phyloP scores from a whole-genome alignment of 2,888 invertebrate species.

The Pachymerium ferrugineum region DNA sequence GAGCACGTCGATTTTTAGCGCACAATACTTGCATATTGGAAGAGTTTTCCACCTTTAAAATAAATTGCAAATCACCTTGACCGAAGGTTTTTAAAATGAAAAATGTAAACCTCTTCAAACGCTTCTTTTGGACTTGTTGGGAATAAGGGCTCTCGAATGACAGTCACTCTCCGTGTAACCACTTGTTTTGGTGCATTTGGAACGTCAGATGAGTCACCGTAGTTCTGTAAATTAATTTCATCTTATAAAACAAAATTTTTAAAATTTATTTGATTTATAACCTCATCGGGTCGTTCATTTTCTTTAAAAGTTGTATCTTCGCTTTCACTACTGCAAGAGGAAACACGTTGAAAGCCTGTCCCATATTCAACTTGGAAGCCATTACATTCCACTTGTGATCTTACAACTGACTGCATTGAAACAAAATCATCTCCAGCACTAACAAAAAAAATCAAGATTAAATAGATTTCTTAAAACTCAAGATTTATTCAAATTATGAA shows the following conservation, averaged over 20 bases:
- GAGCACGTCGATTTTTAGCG: constrained; percentile 28
- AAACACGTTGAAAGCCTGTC: not conserved
- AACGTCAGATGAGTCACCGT: not conserved
- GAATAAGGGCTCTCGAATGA: constrained; percentile 32
- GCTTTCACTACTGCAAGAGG: constrained; percentile 15
- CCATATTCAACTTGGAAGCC: not conserved
- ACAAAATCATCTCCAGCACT: not conserved
- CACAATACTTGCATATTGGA: not conserved
- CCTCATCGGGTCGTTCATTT: not conserved
- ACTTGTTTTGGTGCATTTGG: not conserved
- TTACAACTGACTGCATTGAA: constrained; percentile 1
- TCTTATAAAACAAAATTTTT: not conserved
- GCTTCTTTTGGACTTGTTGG: constrained; percentile 33
- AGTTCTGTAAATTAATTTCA: not conserved
- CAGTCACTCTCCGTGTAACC: not conserved
- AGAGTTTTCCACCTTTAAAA: constrained; percentile 16
- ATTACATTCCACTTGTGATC: constrained; percentile 21
- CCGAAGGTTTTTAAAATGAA: not conserved
- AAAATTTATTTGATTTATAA: not conserved
- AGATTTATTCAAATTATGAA: no score
- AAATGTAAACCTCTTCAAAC: constrained; percentile 8
- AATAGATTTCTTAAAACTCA: no score
- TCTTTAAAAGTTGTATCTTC: constrained; percentile 12
- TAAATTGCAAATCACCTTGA: not conserved
- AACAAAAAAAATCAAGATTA: not conserved